A percentile compares a stretch with the other conserved stretches of the same genome.
phyloP scores from a whole-genome alignment of 2,113 vertebrate genomes.

The Scartelaos histophorus region DNA sequence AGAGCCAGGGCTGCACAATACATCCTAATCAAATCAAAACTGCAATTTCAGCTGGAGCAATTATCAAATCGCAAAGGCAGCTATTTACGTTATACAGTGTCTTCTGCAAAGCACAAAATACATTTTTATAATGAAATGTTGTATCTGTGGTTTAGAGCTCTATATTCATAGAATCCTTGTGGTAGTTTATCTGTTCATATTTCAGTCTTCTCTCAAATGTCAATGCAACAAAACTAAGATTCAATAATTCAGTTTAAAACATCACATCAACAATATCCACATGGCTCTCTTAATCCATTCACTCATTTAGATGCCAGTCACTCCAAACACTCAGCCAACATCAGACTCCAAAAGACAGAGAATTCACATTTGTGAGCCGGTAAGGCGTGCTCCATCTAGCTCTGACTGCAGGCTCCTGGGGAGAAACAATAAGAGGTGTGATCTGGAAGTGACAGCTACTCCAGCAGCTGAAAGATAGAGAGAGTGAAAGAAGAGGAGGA shows the following conservation, averaged over 20 bases:
- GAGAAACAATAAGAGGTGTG: conserved; percentile 39
- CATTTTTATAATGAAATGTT: too few species aligned
- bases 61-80: too few species aligned
- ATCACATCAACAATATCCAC: conserved; percentile 7
- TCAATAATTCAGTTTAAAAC: neutral
- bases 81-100: too few species aligned
- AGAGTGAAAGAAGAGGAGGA: neutral
- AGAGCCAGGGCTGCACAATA: too few species aligned
- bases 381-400: conserved; percentile 13
- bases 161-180: too few species aligned
- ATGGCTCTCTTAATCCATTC: conserved; percentile 4
- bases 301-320: conserved; percentile 4
- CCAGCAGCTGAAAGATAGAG: conserved; percentile 23
- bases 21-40: too few species aligned
- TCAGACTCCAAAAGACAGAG: conserved; percentile 22
- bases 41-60: too few species aligned
- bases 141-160: too few species aligned
- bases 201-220: too few species aligned
- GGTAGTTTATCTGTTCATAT: too few species aligned
- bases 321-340: conserved; percentile 10
- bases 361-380: neutral
- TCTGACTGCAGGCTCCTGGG: conserved; percentile 22
- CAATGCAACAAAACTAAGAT: neutral
- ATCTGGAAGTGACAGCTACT: conserved; percentile 49
- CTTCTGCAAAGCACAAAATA: too few species aligned